Evolutionary conservation across 2,797 vertebrate genomes (phyloP), one percentile per base, ranked within the genome.

Genomic region (Phyllotis vaccarum): DNA sequence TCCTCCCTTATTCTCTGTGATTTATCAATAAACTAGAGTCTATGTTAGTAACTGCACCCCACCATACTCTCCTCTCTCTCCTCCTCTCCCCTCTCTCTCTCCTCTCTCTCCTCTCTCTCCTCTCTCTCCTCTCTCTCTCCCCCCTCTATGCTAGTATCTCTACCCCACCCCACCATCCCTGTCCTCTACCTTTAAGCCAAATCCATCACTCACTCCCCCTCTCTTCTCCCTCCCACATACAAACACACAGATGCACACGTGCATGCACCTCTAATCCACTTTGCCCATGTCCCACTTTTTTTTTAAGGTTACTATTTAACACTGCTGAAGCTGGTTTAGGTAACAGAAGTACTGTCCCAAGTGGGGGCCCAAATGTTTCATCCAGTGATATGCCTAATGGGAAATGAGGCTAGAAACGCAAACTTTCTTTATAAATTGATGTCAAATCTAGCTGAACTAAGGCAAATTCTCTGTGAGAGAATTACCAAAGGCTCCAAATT

Each of bases 361-460:
- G 64, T 72, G n/a, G 49, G 10, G 17, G 10, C 58, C 70, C 91
- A 72, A 81, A 46, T 87, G 93, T 82, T 90, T 95, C 54, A 76
- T 56, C 54, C 17, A 78, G 75, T 86, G 82, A 80, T 82, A 46
- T 90, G 54, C 82, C 75, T 92, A 83, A 52, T 11, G n/a, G 58
- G 86, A 96, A 96, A 95, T n/a, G 81, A 95, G 70, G 70, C 64
- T 80, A 92, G 88, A 94, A 92, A 93, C 86, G 27, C 31, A 95
- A 95, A 92, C 86, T 78, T 92, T 94, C n/a, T 54, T 96, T 78
- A 96, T 89, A 95, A 96, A 78, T 40, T 96, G 70, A 89, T 46
- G 68, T 95, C 74, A 68, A 56, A 79, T 75, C 86, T 93, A 83
- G 43, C 62, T 58, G 3, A 94, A 96, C 89, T 40, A 88, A 95